Evolutionary conservation across 2,797 vertebrate species (phyloP).

Genomic region (Nannoperca obscura): DNA sequence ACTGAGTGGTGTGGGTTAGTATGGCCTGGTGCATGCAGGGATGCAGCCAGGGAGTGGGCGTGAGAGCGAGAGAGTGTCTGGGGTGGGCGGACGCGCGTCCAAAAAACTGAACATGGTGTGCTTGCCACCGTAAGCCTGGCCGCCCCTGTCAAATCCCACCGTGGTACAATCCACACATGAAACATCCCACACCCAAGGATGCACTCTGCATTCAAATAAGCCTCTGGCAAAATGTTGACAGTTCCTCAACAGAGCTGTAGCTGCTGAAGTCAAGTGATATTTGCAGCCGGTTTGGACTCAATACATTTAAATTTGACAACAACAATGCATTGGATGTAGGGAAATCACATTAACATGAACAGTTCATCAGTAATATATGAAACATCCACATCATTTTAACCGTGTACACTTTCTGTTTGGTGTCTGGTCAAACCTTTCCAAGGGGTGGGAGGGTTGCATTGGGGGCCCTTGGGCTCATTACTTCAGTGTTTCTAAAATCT

Average conservation of each 20-base stretch:
- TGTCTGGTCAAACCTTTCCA: background rate
- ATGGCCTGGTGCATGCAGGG: background rate
- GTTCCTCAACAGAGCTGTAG: background rate
- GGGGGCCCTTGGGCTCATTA: background rate
- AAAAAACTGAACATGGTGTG: slow-evolving; percentile 49
- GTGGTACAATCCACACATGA: slow-evolving; percentile 39
- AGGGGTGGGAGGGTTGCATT: background rate
- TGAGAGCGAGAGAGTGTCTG: slow-evolving; percentile 13
- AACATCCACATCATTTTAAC: too few species aligned
- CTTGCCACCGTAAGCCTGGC: slow-evolving; percentile 35
- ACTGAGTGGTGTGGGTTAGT: slow-evolving; percentile 46
- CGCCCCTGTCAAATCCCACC: slow-evolving; percentile 31
- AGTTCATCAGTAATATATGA: too few species aligned
- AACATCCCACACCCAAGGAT: slow-evolving; percentile 8
- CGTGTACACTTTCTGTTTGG: too few species aligned
- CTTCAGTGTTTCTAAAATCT: background rate
- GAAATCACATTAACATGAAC: background rate
- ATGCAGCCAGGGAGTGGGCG: slow-evolving; percentile 45
- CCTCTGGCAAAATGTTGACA: slow-evolving; percentile 2
- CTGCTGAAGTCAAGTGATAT: background rate
- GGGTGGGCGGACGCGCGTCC: slow-evolving; percentile 20
- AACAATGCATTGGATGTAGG: too few species aligned
- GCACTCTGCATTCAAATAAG: background rate
- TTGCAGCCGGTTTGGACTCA: background rate
- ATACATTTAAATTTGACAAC: background rate